Evolutionary conservation across 2,888 invertebrate species (phyloP), one percentile per base, ranked within the genome.

Genomic region (Chloromyia formosa): DNA sequence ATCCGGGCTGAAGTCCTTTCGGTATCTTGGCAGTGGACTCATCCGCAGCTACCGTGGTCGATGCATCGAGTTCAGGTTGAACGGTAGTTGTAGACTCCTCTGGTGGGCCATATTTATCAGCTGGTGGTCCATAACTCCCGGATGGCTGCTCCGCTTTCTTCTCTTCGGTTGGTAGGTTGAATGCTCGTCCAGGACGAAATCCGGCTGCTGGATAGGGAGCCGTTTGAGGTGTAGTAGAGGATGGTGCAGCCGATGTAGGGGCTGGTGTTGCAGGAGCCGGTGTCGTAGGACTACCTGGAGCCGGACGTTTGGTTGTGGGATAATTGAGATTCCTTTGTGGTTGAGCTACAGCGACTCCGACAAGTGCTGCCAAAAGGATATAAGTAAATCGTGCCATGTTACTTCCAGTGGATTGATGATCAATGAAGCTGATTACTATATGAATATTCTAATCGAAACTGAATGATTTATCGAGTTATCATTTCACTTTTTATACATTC

Each of bases 151-250:
- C 53, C 1, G 16, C 74, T 7, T 68, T 76, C n/a, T 22, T 56
- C n/a, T 62, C 75, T 68, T 80, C 81, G 5, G 78, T 79, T 0
- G 82, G 81, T 56, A 82, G 66, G 77, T 78, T 78, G 64, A 82
- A 83, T 16, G 80, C 79, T 27, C 80, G 81, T 35, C 80, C 81
- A n/a, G 83, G 80, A 18, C 80, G 77, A 56, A 78, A 80, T 0
- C 82, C 82, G 7, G 81, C 80, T 3, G 81, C 78, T 16, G 83
- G 81, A 79, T 83, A 81, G 20, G 80, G 80, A 1, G 79, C 78
- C 1, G 79, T 62, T 56, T 77, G 77, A 1, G 80, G 76, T 18
- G 53, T 54, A 22, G 54, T 54, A 10, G 53, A 53, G n/a, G n/a
- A 10, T 20, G 66, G 49, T 22, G 22, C 66, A 12, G 66, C n/a